Conservation (phyloP, 2,113 vertebrate species). For the Electrona antarctica region DNA sequence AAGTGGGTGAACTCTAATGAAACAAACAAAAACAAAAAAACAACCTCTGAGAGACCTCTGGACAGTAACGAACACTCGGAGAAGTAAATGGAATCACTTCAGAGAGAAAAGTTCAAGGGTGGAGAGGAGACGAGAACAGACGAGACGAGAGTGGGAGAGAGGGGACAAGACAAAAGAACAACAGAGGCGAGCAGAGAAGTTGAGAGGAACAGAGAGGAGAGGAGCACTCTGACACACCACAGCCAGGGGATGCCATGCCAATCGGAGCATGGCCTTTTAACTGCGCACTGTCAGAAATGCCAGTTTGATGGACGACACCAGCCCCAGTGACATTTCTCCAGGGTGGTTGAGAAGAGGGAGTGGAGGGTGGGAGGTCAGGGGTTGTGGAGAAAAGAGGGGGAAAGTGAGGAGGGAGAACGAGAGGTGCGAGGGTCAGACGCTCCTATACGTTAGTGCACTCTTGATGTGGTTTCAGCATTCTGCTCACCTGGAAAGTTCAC, state of each 20-base stretch:
- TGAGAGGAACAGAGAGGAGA: not conserved
- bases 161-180: too few species aligned
- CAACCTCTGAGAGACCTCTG: constrained; percentile 16
- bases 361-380: constrained; percentile 41
- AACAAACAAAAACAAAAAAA: not conserved
- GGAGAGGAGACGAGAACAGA: not conserved
- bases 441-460: too few species aligned
- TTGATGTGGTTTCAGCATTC: too few species aligned
- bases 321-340: constrained; percentile 75
- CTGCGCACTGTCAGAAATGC: constrained; percentile 67
- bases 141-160: not conserved
- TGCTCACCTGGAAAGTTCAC: too few species aligned
- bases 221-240: constrained; percentile 47
- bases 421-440: not conserved
- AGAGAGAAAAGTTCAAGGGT: not conserved
- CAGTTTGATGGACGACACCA: constrained; percentile 73
- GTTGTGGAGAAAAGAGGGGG: constrained; percentile 27
- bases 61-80: not conserved
- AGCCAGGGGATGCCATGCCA: constrained; percentile 71
- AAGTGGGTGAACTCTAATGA: too few species aligned
- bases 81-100: not conserved
- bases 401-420: constrained; percentile 40
- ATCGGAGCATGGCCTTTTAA: constrained; percentile 78
- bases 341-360: constrained; percentile 46
- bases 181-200: too few species aligned